phyloP scores from a whole-genome alignment of 2,113 vertebrate genomes.

The Epinephelus fuscoguttatus region DNA sequence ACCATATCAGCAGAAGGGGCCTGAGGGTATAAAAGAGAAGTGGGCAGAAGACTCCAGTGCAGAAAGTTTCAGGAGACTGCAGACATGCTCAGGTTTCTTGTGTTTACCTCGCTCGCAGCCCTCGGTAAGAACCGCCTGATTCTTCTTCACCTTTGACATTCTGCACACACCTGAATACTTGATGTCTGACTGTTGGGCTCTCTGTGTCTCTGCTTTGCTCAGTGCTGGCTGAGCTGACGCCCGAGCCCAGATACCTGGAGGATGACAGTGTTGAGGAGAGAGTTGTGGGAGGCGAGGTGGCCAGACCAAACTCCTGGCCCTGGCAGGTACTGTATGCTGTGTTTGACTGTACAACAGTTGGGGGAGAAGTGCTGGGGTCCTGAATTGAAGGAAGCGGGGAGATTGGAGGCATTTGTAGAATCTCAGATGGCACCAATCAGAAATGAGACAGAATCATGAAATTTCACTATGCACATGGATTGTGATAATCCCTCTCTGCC shows the following conservation, averaged over 20 bases:
- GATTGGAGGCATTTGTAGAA: too few relatives aligned
- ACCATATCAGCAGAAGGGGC: neutral
- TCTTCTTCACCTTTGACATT: slow-evolving; percentile 2
- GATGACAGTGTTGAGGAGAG: slow-evolving; percentile 66
- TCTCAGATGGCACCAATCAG: too few relatives aligned
- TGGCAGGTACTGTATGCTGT: slow-evolving; percentile 86
- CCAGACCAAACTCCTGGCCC: slow-evolving; percentile 87
- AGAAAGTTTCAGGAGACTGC: slow-evolving; percentile 53
- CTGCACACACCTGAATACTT: neutral
- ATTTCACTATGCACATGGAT: too few relatives aligned
- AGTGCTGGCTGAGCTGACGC: slow-evolving; percentile 83
- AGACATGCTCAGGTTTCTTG: slow-evolving; percentile 86
- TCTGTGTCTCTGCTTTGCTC: slow-evolving; percentile 27
- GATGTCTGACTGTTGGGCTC: neutral
- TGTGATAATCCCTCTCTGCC: too few relatives aligned
- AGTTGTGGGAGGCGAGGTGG: slow-evolving; percentile 90
- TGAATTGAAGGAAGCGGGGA: too few relatives aligned
- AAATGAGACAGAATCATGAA: too few relatives aligned
- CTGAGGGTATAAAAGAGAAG: slow-evolving; percentile 70
- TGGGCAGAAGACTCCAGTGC: neutral
- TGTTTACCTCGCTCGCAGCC: slow-evolving; percentile 84
- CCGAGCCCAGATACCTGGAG: slow-evolving; percentile 79
- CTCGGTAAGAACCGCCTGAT: slow-evolving; percentile 82
- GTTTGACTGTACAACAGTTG: neutral
- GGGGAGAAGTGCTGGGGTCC: neutral